Evolutionary conservation across 1,140 invertebrate species (phyloP), one percentile per base, ranked within the genome.

Genomic region (Drosophila sp.): DNA sequence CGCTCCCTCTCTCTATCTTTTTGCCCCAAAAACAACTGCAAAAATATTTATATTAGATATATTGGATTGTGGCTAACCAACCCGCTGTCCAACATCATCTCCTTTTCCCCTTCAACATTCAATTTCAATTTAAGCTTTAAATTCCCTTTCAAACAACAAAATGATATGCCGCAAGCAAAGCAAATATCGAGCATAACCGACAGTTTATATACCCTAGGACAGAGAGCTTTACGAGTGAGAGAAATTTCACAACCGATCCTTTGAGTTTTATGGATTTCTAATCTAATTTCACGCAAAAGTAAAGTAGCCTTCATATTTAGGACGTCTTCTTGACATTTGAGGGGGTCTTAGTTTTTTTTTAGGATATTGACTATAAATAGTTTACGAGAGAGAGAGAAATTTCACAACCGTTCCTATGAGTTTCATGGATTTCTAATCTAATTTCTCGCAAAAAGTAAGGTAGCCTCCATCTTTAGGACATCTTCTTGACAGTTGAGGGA

Each of bases 31-130:
- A 83, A 83, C 84, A 87, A 86, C 79, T 83, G 84, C 72, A 87
- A 87, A 83, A 87, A 87, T 87, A 87, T 87, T 87, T 87, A 89
- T 87, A 87, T 87, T 87, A 87, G 83, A 86, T 87, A 86, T 86
- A 86, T 83, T 87, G 84, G 79, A 84, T 84, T 77, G 69, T 30
- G 55, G 32, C 44, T 50, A 50, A 50, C 44, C 44, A 50, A 50
- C 44, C 44, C 44, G n/a, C 25, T 50, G 44, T 50, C 44, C 44
- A 50, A 17, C 40, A 41, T 40, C 38, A 40, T 10, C 17, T 23
- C 6, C 23, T 10, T 0, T 8, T 6, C 3, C 44, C 1, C 44
- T 50, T 54, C 60, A 38, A 30, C 60, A 66, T 74, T 74, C 66
- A 27, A 50, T 50, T 50, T 50, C 44, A 50, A 50, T 50, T 50